Evolutionary conservation across 2,113 vertebrate genomes (phyloP), one percentile per base, ranked within the genome.

Genomic region (Microcebus murinus): DNA sequence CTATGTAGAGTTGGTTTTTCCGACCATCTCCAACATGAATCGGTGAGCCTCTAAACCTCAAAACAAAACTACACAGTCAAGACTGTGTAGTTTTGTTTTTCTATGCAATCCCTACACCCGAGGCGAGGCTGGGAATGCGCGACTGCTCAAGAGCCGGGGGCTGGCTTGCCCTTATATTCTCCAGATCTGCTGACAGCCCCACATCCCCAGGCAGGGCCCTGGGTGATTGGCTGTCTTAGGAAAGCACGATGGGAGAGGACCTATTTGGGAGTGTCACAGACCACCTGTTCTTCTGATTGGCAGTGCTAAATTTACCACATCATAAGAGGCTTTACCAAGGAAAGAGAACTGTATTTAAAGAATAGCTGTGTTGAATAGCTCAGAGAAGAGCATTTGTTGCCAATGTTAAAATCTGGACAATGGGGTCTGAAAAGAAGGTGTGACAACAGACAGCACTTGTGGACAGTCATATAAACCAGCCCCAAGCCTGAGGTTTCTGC

Each of bases 91-190:
- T 99, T 99, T 99, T 99, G 99, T 98, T 99, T 99, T 99, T 98
- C 99, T 99, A 98, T 99, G 99, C 99, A 99, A 99, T 99, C 99
- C 99, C 99, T 99, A 99, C 99, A 99, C 99, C 99, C 99, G 99
- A 99, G 99, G 99, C 99, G 99, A 99, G 99, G 99, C 99, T 98
- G 99, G 99, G 99, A 99, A 99, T 99, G 99, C 99, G 99, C 99
- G 99, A 99, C 99, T 99, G 99, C 99, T 99, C 99, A 99, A 98
- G 99, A 99, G 98, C 97, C 98, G 95, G 98, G 98, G 99, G 95
- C 97, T 98, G 97, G 98, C 98, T 89, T 95, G 98, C 99, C 97
- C 97, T 99, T 99, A 99, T 99, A 99, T 99, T 48, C 27, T 92
- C 96, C 98, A 95, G 97, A 98, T 98, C 97, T 97, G 98, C 98